Conservation (phyloP, 2,888 invertebrate genomes). For the Agrochola lychnidis region DNA sequence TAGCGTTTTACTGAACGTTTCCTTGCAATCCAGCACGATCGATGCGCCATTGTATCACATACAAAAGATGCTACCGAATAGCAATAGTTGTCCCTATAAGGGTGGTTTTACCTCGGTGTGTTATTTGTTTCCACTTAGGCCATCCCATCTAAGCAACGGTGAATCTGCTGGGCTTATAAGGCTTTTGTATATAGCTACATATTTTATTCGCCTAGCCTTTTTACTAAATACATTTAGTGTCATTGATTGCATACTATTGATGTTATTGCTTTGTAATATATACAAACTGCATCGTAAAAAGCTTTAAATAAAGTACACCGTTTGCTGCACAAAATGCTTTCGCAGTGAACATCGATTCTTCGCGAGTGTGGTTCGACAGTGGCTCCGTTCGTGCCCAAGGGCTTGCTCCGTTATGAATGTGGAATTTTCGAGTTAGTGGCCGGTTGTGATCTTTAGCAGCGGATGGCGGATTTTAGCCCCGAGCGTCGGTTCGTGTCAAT, state of each 20-base stretch:
- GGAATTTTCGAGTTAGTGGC: constrained; percentile 88
- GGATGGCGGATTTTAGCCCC: constrained; percentile 79
- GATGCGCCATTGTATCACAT: constrained; percentile 86
- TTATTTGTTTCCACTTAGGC: constrained; percentile 84
- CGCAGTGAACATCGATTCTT: constrained; percentile 76
- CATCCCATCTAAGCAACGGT: constrained; percentile 65
- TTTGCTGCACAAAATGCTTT: constrained; percentile 76
- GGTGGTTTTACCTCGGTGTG: constrained; percentile 77
- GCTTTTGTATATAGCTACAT: constrained; percentile 47
- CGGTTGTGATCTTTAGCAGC: constrained; percentile 83
- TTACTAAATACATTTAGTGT: constrained; percentile 43
- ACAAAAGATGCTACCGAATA: constrained; percentile 86
- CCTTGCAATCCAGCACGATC: constrained; percentile 83
- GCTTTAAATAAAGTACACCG: constrained; percentile 66
- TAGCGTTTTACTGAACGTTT: constrained; percentile 82
- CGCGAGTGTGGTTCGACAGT: constrained; percentile 73
- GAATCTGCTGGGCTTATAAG: constrained; percentile 65
- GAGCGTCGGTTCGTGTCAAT: constrained; percentile 87
- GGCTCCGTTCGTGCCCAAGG: constrained; percentile 81
- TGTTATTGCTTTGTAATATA: constrained; percentile 43
- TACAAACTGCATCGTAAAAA: constrained; percentile 40
- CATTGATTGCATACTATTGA: constrained; percentile 43
- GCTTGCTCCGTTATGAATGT: constrained; percentile 85
- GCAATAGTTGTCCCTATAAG: constrained; percentile 84
- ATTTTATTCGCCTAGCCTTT: constrained; percentile 31